These are phyloP conservation scores for Rana temporaria DNA, from an alignment of 2,113 vertebrate genomes.

Conservation along the genomic window DNA sequence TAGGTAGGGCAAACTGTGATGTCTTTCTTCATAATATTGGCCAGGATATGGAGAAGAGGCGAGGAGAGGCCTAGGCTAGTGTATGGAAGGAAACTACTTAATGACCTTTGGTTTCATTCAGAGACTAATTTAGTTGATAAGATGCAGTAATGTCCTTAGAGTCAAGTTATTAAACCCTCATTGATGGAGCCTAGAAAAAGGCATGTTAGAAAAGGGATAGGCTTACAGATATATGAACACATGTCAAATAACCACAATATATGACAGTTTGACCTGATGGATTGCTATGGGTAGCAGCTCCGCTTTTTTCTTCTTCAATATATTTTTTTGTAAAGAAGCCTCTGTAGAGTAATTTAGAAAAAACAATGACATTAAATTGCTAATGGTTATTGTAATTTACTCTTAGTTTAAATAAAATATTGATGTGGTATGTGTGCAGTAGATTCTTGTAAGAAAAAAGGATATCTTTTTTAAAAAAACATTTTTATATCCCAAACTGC, in stretches of 20 bases:
- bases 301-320: too few relatives aligned
- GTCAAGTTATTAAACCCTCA: constrained; percentile 73
- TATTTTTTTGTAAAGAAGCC: too few relatives aligned
- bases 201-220: constrained; percentile 16
- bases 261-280: too few relatives aligned
- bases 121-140: constrained; percentile 74
- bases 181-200: constrained; percentile 61
- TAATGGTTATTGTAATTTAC: too few relatives aligned
- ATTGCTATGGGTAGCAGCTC: too few relatives aligned
- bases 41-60: constrained; percentile 5
- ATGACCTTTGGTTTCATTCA: constrained; percentile 72
- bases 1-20: not conserved
- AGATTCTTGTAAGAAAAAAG: too few relatives aligned
- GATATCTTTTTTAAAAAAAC: too few relatives aligned
- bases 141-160: constrained; percentile 54
- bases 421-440: too few relatives aligned
- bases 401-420: too few relatives aligned
- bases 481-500: too few relatives aligned
- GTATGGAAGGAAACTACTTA: constrained; percentile 42
- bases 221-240: constrained; percentile 7
- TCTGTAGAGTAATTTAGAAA: too few relatives aligned
- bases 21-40: constrained; percentile 17
- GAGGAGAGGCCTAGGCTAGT: constrained; percentile 62
- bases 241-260: not conserved
- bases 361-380: too few relatives aligned